Evolutionary conservation across 64 coral and sea anemone genomes (phyloP), one percentile per base, ranked within the genome.

Genomic region (Dendronephthya gigantea): DNA sequence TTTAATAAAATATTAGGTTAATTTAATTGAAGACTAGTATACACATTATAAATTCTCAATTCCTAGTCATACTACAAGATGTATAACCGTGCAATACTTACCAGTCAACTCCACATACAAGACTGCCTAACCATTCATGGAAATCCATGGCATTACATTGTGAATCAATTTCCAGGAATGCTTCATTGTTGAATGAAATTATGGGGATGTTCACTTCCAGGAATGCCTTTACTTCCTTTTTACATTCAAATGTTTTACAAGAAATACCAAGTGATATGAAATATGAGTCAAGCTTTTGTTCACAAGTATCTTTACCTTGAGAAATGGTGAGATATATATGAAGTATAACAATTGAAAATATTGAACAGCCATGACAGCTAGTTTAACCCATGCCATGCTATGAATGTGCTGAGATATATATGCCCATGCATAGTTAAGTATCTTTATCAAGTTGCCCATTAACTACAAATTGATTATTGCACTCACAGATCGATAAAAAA

Each of bases 71-170:
- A 23, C 82, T 43, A 17, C 82, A 83, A 8, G 22, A 19, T 9
- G 31, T n/a, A n/a, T n/a, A n/a, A n/a, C n/a, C n/a, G n/a, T 48
- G 12, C 49, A 19, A 8, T 39, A 14, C 84, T 91, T 91, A 98
- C 95, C 95, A 93, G 39, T 93, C 95, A 72, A 98, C 70, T 25
- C 88, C 87, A 88, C 95, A 98, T 6, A 89, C 86, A 34, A 90
- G 25, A 47, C 92, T 87, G 6, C 95, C 95, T 40, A 98, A 87
- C 95, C 95, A 98, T 79, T 98, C 95, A 88, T 90, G 89, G 79
- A 91, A 98, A 82, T 70, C 91, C 75, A 83, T 81, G 9, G 41
- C 87, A 89, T 88, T 83, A 82, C 91, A 87, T 59, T 45, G 74
- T 62, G 81, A 56, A 59, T 45, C 76, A 48, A 48, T 89, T 70